Evolutionary conservation across 1,140 invertebrate species (phyloP), one percentile per base, ranked within the genome.

Genomic region (Monomorium pharaonis): DNA sequence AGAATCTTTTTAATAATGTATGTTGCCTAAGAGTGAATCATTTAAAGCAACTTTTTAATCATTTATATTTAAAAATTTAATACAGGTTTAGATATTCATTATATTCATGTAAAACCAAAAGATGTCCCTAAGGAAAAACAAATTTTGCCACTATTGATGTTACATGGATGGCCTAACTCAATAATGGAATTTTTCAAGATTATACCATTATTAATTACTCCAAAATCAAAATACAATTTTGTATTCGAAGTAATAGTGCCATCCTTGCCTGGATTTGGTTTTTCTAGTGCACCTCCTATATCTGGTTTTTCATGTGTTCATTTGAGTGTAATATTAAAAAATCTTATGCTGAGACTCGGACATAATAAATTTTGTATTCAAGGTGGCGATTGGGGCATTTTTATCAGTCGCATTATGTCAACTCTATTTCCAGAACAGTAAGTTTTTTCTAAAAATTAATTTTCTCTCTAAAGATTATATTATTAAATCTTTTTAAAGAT

Each of bases 151-250:
- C 56, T 98, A 33, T 91, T 99, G 1, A 44, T 99, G 4, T 92
- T 98, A 10, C 98, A 99, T 92, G 98, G 98, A 14, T 99, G 98
- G 98, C 98, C 98, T 3, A 98, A 98, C n/a, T 98, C 97, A 0
- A 95, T 98, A 5, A 95, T 97, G 10, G 98, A 99, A 93, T 98
- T 98, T 93, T 97, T 97, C 87, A 97, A 98, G 89, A 95, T 98
- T 0, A 97, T 98, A 72, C 97, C 97, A 0, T 33, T 97, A 21
- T 90, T 98, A 9, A 97, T 96, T 0, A 96, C 94, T 6, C 94
- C 95, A 1, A 93, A 94, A 83, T 83, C 94, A 1, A 95, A 94
- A 3, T 92, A 94, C 12, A 95, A 97, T 80, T 96, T 97, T 85
- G 97, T 97, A 3, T 98, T 98, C 91, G 97, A 98, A 93, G 93